These are phyloP conservation scores for Trimorus sp. DNA, from an alignment of 2,888 invertebrate genomes.

Conservation along the genomic window DNA sequence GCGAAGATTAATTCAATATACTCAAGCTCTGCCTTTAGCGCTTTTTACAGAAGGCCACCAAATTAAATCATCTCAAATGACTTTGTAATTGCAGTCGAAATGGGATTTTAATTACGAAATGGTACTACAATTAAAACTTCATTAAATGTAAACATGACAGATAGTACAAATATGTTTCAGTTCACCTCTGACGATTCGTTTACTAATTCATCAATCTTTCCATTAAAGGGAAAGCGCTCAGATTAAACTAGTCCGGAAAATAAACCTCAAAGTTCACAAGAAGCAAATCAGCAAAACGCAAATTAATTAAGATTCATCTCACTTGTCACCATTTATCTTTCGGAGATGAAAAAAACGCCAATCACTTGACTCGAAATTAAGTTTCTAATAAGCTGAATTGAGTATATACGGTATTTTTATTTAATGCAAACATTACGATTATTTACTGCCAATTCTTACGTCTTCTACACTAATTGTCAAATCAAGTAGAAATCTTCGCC, in stretches of 20 bases:
- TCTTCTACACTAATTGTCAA: no score
- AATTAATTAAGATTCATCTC: not conserved
- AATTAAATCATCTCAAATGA: constrained; percentile 14
- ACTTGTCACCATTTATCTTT: not conserved
- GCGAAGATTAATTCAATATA: no score
- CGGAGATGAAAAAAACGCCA: not conserved
- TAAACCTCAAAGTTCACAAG: constrained; percentile 10
- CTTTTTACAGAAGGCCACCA: not conserved
- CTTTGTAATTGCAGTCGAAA: constrained; percentile 18
- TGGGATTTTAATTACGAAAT: constrained; percentile 33
- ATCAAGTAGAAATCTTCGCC: no score
- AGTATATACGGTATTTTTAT: no score
- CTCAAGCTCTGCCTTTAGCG: not conserved
- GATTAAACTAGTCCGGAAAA: constrained; percentile 5
- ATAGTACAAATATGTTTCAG: constrained; percentile 24
- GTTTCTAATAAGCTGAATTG: no score
- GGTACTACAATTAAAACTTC: constrained; percentile 20
- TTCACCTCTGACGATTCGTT: constrained; percentile 24
- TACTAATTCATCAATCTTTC: constrained; percentile 36
- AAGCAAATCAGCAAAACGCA: constrained; percentile 12
- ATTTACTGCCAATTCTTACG: no score
- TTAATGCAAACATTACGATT: no score
- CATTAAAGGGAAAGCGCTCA: constrained; percentile 39
- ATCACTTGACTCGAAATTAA: no score
- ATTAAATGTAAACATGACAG: not conserved